A percentile compares a stretch with the other conserved stretches of the same genome.
These are phyloP conservation scores for Taeniopygia guttata DNA, from an alignment of 2,797 vertebrate species.

Conservation along the genomic window DNA sequence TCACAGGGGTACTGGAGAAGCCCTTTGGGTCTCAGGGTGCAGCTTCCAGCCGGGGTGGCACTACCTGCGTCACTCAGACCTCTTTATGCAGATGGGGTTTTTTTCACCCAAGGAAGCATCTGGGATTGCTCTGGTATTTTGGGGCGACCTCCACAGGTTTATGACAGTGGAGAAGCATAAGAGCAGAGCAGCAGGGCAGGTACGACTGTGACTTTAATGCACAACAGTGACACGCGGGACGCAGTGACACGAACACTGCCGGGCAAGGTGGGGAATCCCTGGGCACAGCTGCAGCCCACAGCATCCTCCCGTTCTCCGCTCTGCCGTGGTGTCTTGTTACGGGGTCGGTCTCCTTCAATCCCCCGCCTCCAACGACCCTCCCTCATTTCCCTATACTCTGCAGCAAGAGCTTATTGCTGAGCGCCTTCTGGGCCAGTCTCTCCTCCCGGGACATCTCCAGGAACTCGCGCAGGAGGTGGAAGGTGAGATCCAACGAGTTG, in stretches of 20 bases:
- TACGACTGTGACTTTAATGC: conserved; percentile 42
- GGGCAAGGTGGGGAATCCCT: neutral
- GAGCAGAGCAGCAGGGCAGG: neutral
- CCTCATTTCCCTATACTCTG: conserved; percentile 71
- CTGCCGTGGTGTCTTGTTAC: neutral
- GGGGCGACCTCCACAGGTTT: neutral
- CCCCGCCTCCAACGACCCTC: neutral
- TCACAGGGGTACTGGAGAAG: rapidly evolving
- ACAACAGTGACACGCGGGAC: neutral
- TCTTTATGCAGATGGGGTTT: neutral
- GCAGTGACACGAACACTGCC: neutral
- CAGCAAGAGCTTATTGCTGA: conserved; percentile 67
- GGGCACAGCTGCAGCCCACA: neutral
- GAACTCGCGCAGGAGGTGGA: conserved; percentile 72
- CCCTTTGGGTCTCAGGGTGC: neutral
- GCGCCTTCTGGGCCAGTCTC: conserved; percentile 67
- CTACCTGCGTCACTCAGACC: neutral
- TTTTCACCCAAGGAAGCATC: neutral
- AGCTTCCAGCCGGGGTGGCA: neutral
- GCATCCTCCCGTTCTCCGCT: neutral
- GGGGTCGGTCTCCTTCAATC: neutral
- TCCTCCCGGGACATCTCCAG: conserved; percentile 72
- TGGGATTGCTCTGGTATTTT: neutral
- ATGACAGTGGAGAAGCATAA: neutral
- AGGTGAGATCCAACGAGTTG: conserved; percentile 72